A percentile compares a stretch with the other conserved stretches of the same genome.
phyloP scores from a whole-genome alignment of 2,113 vertebrate species.

The Chitala chitala region DNA sequence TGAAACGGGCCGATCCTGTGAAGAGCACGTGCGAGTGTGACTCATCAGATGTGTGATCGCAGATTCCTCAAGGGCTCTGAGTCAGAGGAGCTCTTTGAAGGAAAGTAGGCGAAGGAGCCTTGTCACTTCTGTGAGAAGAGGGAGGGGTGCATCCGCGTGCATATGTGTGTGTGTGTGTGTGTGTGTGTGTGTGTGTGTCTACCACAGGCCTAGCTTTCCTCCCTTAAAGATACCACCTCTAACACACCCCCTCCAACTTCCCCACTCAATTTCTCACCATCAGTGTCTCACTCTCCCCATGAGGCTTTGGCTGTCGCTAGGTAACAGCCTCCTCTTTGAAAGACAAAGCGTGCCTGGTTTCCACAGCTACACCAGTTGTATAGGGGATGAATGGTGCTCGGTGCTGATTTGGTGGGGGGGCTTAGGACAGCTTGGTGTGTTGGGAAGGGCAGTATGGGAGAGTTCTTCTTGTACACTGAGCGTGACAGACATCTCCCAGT shows the following conservation, averaged over 20 bases:
- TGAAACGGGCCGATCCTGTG: neutral
- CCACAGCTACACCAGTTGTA: slow-evolving; percentile 2
- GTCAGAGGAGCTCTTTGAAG: neutral
- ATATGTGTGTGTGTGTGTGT: slow-evolving; percentile 10
- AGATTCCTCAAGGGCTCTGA: slow-evolving; percentile 16
- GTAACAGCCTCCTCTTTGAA: slow-evolving; percentile 14
- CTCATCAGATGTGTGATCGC: slow-evolving; percentile 22
- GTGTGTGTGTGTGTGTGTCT: slow-evolving; percentile 4
- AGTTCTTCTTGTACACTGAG: neutral
- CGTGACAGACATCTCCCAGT: neutral
- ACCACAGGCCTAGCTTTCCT: neutral
- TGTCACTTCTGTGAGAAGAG: neutral
- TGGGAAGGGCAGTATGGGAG: neutral
- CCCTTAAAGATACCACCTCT: neutral
- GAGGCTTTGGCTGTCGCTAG: slow-evolving; percentile 11
- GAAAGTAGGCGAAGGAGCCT: neutral
- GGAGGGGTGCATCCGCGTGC: neutral
- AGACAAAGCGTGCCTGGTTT: slow-evolving; percentile 14
- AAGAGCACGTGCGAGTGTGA: neutral
- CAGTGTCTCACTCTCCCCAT: neutral
- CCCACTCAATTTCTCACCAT: slow-evolving; percentile 6
- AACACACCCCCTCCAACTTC: neutral
- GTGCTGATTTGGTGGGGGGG: neutral
- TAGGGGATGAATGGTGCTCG: neutral
- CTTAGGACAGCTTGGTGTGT: neutral